These are phyloP conservation scores for Pyrrhura leucotis DNA, from an alignment of 2,797 vertebrate genomes.

Conservation along the genomic window DNA sequence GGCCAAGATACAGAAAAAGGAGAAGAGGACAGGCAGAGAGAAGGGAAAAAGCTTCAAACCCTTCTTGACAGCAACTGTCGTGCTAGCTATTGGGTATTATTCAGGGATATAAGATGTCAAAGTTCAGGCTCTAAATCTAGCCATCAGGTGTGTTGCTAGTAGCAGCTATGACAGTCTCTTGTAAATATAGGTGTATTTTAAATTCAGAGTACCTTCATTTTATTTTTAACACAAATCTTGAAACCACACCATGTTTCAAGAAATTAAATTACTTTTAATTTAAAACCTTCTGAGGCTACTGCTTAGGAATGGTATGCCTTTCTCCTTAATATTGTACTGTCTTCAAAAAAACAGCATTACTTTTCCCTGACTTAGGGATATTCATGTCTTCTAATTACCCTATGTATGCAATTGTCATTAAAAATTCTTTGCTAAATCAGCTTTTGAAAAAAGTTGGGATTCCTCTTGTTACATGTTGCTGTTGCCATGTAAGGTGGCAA, in stretches of 20 bases:
- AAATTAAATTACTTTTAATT: background rate
- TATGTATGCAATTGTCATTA: background rate
- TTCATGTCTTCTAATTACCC: background rate
- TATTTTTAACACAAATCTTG: background rate
- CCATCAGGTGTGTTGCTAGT: background rate
- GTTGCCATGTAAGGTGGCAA: background rate
- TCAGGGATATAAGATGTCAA: background rate
- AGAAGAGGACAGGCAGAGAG: background rate
- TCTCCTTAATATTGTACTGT: background rate
- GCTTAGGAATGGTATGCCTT: background rate
- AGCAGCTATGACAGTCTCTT: background rate
- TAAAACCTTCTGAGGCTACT: background rate
- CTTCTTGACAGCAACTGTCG: background rate
- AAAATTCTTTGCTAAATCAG: background rate
- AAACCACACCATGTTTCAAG: background rate
- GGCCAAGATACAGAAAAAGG: background rate
- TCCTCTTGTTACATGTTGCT: background rate
- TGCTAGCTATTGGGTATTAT: background rate
- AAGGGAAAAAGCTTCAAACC: fast-evolving
- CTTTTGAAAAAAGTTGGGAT: background rate
- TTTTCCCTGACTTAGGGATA: background rate
- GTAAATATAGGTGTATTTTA: background rate
- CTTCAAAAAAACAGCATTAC: background rate
- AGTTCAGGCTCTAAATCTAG: background rate
- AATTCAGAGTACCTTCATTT: background rate